phyloP scores from a whole-genome alignment of 92 coral and sea anemone genomes.

The Heteractis magnifica region DNA sequence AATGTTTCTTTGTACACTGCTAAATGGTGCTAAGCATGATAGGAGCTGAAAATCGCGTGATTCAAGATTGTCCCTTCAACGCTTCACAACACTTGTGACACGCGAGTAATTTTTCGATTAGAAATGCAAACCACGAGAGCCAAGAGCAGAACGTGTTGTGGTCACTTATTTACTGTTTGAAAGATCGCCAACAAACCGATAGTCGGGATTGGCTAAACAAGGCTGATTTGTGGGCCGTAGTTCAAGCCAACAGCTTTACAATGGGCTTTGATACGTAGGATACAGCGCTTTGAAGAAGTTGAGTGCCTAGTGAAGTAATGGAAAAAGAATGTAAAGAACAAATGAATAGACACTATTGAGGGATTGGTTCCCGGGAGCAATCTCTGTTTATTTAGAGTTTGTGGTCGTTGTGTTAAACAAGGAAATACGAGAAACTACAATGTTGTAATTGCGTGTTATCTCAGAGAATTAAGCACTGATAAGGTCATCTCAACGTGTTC shows the following conservation, averaged over 20 bases:
- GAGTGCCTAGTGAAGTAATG: background rate
- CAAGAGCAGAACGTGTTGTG: background rate
- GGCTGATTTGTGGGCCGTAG: too few relatives aligned
- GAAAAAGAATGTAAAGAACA: background rate
- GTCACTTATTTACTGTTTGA: background rate
- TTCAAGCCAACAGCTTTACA: too few relatives aligned
- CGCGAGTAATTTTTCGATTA: slow-evolving; percentile 11
- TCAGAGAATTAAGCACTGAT: background rate
- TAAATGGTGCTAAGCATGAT: slow-evolving; percentile 35
- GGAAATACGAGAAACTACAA: slow-evolving; percentile 1
- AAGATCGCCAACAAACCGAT: background rate
- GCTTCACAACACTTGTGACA: slow-evolving; percentile 14
- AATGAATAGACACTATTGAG: background rate
- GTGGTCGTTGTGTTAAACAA: background rate
- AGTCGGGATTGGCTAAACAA: background rate
- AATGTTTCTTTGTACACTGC: slow-evolving; percentile 16
- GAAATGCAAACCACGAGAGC: background rate
- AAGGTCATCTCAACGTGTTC: slow-evolving; percentile 29
- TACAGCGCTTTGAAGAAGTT: background rate
- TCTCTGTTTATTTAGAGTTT: background rate
- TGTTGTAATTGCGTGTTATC: slow-evolving; percentile 21
- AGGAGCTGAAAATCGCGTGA: slow-evolving; percentile 19
- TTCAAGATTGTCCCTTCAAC: background rate
- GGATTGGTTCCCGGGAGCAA: background rate
- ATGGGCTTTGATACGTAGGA: too few relatives aligned